Evolutionary conservation across 2,113 vertebrate genomes (phyloP), one percentile per base, ranked within the genome.

Genomic region (Strigops habroptila): DNA sequence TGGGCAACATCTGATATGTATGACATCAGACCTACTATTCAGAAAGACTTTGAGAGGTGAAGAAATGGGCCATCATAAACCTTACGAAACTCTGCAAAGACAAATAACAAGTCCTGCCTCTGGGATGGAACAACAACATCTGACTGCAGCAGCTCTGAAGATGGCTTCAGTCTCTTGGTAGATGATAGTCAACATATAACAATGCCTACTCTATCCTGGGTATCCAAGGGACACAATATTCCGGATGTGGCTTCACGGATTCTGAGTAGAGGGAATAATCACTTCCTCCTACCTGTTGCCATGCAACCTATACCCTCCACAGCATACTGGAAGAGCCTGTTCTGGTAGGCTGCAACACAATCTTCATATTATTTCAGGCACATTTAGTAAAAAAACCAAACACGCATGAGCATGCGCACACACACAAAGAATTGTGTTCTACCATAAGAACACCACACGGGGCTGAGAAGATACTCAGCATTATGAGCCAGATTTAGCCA

Each of bases 371-470:
- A 59, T 74, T 92, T 88, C 37, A 79, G 51, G 69, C 25, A 57
- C 8, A 46, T 37, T 43, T 15, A 37, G 4, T 28, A 8, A 57
- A 86, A 69, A 51, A 23, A n/a, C 2, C 55, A 59, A 59, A 59
- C 57, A 2, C 7, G 11, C 10, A 52, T 0, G 14, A 35, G 22
- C 27, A 27, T 25, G 15, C 17, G n/a, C 9, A 43, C 5, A 25
- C 18, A 67, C 11, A 64, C 7, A 48, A 18, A 63, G 21, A 85
- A 55, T 22, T 28, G 9, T 27, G 7, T 59, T 35, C 43, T 52
- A 43, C 39, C 1, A 3, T 3, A 68, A n/a, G 19, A 80, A 15
- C 13, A 53, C 9, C 13, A 46, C 11, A 25, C 1, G 2, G n/a
- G 17, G 52, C 9, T 64, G 22, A 51, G 33, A 85, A 63, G 25